A percentile compares a stretch with the other conserved stretches of the same genome.
These are phyloP conservation scores for Ondatra zibethicus DNA, from an alignment of 2,113 vertebrate genomes.

Conservation along the genomic window DNA sequence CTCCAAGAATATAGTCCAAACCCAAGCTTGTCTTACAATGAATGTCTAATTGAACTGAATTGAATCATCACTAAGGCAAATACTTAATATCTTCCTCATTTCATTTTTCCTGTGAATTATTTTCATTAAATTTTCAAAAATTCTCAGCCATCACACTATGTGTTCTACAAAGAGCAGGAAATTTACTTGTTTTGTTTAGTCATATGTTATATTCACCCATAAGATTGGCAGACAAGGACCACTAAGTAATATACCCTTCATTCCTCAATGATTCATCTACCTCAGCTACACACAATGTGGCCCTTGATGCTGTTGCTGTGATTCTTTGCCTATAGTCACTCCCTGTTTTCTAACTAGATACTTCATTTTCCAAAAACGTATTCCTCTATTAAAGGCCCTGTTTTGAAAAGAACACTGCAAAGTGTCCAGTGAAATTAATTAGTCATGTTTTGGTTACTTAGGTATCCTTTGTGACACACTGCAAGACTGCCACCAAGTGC, in stretches of 20 bases:
- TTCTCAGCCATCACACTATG: background rate
- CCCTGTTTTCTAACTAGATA: background rate
- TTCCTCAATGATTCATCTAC: background rate
- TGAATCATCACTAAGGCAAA: background rate
- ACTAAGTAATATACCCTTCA: background rate
- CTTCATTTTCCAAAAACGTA: background rate
- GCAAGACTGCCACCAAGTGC: background rate
- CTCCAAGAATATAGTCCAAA: background rate
- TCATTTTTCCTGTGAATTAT: slow-evolving; percentile 27
- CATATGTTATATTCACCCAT: background rate
- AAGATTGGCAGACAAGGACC: background rate
- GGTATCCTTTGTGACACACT: background rate
- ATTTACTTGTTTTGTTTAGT: background rate
- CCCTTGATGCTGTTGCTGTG: background rate
- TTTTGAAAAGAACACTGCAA: background rate
- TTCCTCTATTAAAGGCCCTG: background rate
- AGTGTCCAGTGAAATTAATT: background rate
- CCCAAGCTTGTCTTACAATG: background rate
- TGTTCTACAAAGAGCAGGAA: background rate
- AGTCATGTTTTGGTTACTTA: background rate
- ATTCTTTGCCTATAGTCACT: background rate
- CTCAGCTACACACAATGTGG: background rate
- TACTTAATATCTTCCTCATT: background rate
- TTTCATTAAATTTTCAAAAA: slow-evolving; percentile 45
- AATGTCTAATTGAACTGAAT: background rate